Conservation (phyloP, 2,888 invertebrate genomes). For the Caenorhabditis panamensis region DNA sequence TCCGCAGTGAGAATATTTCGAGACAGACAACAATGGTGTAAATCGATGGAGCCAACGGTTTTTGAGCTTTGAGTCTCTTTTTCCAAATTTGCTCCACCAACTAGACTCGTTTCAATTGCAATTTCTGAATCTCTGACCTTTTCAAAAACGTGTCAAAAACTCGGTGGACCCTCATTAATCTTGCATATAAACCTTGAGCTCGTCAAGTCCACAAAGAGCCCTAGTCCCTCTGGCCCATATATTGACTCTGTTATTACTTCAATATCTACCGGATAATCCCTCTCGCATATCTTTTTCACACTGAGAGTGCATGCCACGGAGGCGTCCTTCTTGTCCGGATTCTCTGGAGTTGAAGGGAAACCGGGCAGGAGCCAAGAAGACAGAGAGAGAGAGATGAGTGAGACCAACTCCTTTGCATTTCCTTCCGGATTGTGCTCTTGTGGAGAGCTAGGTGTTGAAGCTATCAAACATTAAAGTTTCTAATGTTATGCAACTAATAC, state of each 20-base stretch:
- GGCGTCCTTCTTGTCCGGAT: not conserved
- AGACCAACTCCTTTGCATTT: not conserved
- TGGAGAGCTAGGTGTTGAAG: no score
- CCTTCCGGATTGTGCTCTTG: not conserved
- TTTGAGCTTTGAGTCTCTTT: no score
- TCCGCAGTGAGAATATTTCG: no score
- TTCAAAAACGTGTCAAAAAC: not conserved
- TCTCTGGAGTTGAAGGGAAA: not conserved
- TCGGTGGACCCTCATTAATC: not conserved
- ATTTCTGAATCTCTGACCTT: not conserved
- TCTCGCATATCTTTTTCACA: not conserved
- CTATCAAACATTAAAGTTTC: not conserved
- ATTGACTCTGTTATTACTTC: not conserved
- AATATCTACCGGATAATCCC: slow-evolving; percentile 1
- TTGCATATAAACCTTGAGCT: not conserved
- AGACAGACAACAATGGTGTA: no score
- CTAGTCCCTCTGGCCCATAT: not conserved
- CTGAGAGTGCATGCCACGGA: not conserved
- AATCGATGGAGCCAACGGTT: no score
- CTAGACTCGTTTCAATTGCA: not conserved
- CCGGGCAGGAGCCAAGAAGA: no score
- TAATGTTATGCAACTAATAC: no score
- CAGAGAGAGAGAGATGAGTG: not conserved
- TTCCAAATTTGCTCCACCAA: no score
- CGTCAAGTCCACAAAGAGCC: not conserved